Percentiles rank a stretch among this genome's conserved stretches.
Conservation (phyloP, 2,797 vertebrate genomes). For the Thamnophis elegans region DNA sequence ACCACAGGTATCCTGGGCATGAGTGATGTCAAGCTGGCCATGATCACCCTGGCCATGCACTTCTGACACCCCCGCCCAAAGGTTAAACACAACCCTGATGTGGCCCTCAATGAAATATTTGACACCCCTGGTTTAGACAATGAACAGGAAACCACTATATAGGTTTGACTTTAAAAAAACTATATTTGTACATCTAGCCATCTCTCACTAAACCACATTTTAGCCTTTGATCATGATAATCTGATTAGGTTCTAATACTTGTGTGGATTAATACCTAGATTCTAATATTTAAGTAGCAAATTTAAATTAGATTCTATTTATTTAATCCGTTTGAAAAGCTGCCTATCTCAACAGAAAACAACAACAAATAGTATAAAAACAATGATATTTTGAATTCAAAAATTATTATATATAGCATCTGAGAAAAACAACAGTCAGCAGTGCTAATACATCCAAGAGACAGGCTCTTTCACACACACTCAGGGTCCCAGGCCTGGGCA, state of each 20-base stretch:
- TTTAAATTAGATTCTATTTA: background rate
- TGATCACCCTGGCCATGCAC: too few relatives aligned
- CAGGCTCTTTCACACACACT: background rate
- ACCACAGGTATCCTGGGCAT: too few relatives aligned
- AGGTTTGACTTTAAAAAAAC: background rate
- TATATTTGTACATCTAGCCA: background rate
- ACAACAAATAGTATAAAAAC: background rate
- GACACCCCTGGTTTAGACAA: background rate
- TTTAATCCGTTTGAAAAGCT: background rate
- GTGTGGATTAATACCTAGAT: background rate
- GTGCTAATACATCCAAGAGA: background rate
- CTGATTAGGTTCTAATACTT: background rate
- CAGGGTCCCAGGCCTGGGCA: background rate
- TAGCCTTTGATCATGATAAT: background rate
- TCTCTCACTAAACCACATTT: background rate
- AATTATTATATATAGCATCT: background rate
- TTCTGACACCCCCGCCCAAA: too few relatives aligned
- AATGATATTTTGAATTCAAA: background rate
- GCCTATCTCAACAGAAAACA: background rate
- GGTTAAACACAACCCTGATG: too few relatives aligned
- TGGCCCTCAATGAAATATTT: too few relatives aligned
- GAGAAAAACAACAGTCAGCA: background rate
- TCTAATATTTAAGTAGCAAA: background rate
- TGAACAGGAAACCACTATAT: background rate
- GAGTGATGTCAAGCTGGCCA: too few relatives aligned